Percentiles rank a stretch among this genome's conserved stretches.
Conservation (phyloP, 2,888 invertebrate genomes). For the Nineta flava region DNA sequence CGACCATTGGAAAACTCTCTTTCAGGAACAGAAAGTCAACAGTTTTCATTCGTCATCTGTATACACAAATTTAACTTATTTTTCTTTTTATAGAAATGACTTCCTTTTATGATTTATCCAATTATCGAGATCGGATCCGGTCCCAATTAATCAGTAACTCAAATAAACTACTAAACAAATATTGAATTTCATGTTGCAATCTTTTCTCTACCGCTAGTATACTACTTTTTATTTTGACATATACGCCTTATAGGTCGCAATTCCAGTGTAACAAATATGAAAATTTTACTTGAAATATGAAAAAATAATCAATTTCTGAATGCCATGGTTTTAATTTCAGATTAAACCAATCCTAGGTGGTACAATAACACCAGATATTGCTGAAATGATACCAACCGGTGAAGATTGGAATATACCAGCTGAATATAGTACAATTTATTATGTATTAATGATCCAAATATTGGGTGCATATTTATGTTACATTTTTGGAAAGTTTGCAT, state of each 20-base stretch:
- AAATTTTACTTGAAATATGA: background rate
- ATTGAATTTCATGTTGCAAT: no score
- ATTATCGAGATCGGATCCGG: no score
- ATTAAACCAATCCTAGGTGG: constrained; percentile 43
- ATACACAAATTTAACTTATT: no score
- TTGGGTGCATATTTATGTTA: constrained; percentile 76
- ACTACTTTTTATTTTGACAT: no score
- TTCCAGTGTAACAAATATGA: background rate
- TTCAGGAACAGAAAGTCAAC: no score
- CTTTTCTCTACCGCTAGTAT: no score
- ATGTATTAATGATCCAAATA: constrained; percentile 66
- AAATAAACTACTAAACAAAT: no score
- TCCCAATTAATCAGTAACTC: no score
- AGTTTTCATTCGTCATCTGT: no score
- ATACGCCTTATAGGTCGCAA: background rate
- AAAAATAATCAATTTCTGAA: background rate
- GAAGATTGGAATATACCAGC: constrained; percentile 60
- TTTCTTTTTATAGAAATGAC: no score
- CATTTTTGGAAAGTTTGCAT: constrained; percentile 88
- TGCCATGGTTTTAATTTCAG: constrained; percentile 28
- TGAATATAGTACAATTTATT: constrained; percentile 52
- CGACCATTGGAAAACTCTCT: no score
- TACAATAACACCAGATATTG: constrained; percentile 51
- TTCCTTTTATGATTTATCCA: no score
- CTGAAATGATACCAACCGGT: constrained; percentile 58